Base-by-base conservation (phyloP, 1,140 invertebrate genomes). In the Rhagoletis pomonella region DNA sequence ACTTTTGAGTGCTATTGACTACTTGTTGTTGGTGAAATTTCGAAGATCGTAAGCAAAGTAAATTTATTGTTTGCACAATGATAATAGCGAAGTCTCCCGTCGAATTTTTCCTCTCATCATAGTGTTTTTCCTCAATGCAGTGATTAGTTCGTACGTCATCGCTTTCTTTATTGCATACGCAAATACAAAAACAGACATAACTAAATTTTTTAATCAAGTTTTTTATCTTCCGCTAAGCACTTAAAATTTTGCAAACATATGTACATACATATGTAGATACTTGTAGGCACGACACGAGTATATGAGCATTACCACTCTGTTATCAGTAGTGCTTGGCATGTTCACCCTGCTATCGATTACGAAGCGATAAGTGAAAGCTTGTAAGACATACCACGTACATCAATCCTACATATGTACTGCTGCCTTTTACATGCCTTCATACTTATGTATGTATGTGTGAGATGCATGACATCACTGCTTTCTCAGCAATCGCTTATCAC, bases 81-180 rank as follows among this genome's bases (percentile, higher is more conserved):
- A 55, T 10, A 10, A 55, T 10, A 4, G 19, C 73, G 73, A 5
- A 9, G 4, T 9, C 47, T 42, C 73, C 50, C 17, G 19, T 42
- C 19, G n/a, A 81, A 81, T 81, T 81, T 67, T 81, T 81, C 47
- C 73, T 50, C 73, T 50, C 73, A 55, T 81, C 47, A 55, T 19
- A 47, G 73, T 81, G 6, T 17, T 73, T 81, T 81, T 81, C 73
- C 47, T 81, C 55, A 50, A 81, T 55, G 17, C 14, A 81, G 55
- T 81, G 73, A 81, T 58, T 81, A 50, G 44, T 5, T 4, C 29
- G 14, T 47, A 50, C n/a, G 73, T 81, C 73, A 81, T 81, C 44
- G 5, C 67, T 17, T 42, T 12, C 50, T 81, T 19, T 55, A 44
- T 73, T 73, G 10, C 17, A 14, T 17, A 62, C 60, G 6, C 12